phyloP scores from a whole-genome alignment of 2,113 vertebrate species.

The Trochalopteron elliotii region DNA sequence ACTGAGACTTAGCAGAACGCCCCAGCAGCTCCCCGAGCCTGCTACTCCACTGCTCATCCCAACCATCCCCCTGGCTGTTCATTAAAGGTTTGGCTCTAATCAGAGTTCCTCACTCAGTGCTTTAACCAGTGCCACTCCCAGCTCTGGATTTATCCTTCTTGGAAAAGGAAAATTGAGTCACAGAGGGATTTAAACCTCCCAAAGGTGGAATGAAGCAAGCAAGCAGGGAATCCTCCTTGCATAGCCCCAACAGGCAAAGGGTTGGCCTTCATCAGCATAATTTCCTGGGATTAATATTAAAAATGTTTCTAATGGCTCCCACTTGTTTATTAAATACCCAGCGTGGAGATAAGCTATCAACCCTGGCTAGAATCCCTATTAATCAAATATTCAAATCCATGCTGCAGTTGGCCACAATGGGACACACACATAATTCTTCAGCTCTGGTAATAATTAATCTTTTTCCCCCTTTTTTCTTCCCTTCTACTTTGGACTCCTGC shows the following conservation, averaged over 20 bases:
- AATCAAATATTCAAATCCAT: constrained; percentile 80
- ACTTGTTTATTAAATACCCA: constrained; percentile 56
- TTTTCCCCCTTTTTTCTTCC: neutral
- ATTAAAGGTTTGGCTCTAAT: accelerated
- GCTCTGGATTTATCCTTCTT: neutral
- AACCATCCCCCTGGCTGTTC: neutral
- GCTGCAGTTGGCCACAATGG: constrained; percentile 22
- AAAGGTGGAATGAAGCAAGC: neutral
- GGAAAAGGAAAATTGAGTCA: neutral
- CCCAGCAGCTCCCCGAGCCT: accelerated
- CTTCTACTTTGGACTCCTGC: constrained; percentile 40
- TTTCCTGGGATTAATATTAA: constrained; percentile 50
- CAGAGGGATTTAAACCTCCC: neutral
- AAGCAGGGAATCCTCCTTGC: neutral
- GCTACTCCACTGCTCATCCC: neutral
- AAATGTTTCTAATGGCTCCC: constrained; percentile 22
- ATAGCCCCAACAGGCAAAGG: neutral
- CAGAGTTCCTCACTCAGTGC: accelerated
- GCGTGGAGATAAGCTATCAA: constrained; percentile 39
- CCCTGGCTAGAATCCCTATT: constrained; percentile 60
- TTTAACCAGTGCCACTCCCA: neutral
- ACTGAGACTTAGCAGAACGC: accelerated
- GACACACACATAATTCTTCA: constrained; percentile 16
- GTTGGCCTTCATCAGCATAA: constrained; percentile 28
- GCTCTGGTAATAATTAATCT: constrained; percentile 58